Base-by-base conservation (phyloP, 2,888 invertebrate species). In the Epicampocera succincta region DNA sequence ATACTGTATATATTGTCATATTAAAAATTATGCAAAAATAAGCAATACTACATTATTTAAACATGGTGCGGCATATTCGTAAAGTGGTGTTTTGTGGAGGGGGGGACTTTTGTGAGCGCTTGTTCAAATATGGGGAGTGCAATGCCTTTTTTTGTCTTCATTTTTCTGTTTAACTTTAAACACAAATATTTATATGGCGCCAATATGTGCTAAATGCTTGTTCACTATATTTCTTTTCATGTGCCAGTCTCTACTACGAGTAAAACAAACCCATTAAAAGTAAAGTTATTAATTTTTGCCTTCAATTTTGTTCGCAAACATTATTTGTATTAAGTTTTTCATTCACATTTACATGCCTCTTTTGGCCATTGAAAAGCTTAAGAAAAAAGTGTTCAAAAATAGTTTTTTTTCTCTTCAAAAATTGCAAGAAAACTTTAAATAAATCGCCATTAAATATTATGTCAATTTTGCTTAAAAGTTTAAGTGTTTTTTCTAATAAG, bases 11-110 rank as follows among this genome's bases (percentile, higher is more conserved):
- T 60, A 48, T 73, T 73, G 61, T 73, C 72, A 63, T 73, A 73
- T 44, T 63, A 33, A 73, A 73, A 73, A 54, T 73, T 73, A 73
- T 63, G 52, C 52, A 73, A 61, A 73, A 63, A 44, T 54, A 42
- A 63, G 33, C 52, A 44, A 44, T n/a, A n/a, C 63, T 52, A 52
- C 13, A 61, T 17, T 29, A 21, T 29, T 50, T 40, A 19, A 42
- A 29, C 11, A 44, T 6, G 19, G 2, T 54, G n/a, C n/a, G n/a
- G n/a, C n/a, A n/a, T n/a, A n/a, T n/a, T n/a, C n/a, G n/a, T n/a
- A n/a, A n/a, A n/a, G n/a, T n/a, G n/a, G n/a, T n/a, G n/a, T n/a
- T n/a, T n/a, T n/a, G n/a, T n/a, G n/a, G n/a, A n/a, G n/a, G n/a
- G 46, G 40, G 48, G 60, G 9, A 38, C 19, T 3, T 33, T 17